These are phyloP conservation scores for Menura novaehollandiae DNA, from an alignment of 2,113 vertebrate genomes.

Conservation along the genomic window DNA sequence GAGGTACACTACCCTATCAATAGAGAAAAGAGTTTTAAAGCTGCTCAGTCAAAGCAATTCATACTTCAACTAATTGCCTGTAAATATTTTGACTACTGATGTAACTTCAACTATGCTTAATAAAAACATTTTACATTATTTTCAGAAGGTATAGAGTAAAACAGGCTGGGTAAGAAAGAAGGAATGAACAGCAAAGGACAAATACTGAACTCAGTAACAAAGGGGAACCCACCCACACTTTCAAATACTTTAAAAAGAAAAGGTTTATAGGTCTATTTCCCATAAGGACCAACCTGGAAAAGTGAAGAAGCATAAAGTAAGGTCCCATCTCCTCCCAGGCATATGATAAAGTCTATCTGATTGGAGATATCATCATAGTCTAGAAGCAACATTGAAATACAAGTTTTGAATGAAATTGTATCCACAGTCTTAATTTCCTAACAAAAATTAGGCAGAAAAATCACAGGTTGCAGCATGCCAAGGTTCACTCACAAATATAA, in stretches of 20 bases:
- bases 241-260: neutral
- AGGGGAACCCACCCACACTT: neutral
- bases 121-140: neutral
- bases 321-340: conserved; percentile 83
- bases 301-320: conserved; percentile 83
- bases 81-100: conserved; percentile 2
- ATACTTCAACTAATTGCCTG: conserved; percentile 20
- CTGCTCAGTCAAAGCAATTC: conserved; percentile 25
- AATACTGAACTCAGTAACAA: neutral
- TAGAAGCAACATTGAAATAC: conserved; percentile 17
- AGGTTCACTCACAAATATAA: neutral
- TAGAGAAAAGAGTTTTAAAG: conserved; percentile 35
- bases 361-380: conserved; percentile 87
- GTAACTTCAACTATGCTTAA: neutral
- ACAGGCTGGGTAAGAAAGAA: neutral
- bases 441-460: neutral
- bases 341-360: conserved; percentile 84
- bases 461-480: neutral
- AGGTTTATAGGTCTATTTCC: neutral
- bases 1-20: conserved; percentile 81
- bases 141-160: neutral
- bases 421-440: neutral
- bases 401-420: neutral
- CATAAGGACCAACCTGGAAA: conserved; percentile 72
- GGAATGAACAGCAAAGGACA: neutral